Base-by-base conservation (phyloP, 2,888 invertebrate genomes). In the Sicus ferrugineus region DNA sequence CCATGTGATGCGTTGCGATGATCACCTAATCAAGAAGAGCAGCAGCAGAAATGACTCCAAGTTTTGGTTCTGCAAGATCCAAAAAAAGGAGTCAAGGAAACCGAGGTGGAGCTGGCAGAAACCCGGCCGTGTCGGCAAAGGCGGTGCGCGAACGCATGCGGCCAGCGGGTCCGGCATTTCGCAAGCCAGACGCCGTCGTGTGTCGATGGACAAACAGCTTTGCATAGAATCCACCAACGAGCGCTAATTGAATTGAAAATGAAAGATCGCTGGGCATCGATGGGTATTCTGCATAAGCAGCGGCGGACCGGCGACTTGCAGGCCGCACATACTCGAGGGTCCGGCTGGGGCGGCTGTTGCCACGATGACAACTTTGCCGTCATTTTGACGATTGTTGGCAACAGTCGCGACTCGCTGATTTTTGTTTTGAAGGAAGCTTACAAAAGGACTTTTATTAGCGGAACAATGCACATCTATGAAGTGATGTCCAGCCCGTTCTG, bases 1-100 rank as follows among this genome's bases (percentile, higher is more conserved):
- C 75, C 79, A 79, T 78, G 77, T 78, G 77, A 79, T 79, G 77
- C 77, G 76, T 76, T 76, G 72, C 74, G 75, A 75, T 77, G 75
- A 75, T 75, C 75, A 76, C 73, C 75, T 74, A 75, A 75, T 75
- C 75, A 75, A 59, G 58, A 72, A 48, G 54, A 69, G 59, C 71
- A 71, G 63, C 61, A 67, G 58, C 62, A 70, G 67, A 28, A 50
- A 62, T 54, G 46, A 63, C 30, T 34, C 46, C 61, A 42, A 65
- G 38, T 66, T 5, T 26, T 9, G 30, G 21, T 31, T 21, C 30
- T 21, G 6, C n/a, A 58, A 19, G 50, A 23, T 5, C 54, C 26
- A 21, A 54, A n/a, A n/a, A n/a, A n/a, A n/a, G n/a, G n/a, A n/a
- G n/a, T n/a, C n/a, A n/a, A n/a, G n/a, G n/a, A n/a, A 5, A 19